These are phyloP conservation scores for Lucifuga dentata DNA, from an alignment of 2,113 vertebrate species.

Conservation along the genomic window DNA sequence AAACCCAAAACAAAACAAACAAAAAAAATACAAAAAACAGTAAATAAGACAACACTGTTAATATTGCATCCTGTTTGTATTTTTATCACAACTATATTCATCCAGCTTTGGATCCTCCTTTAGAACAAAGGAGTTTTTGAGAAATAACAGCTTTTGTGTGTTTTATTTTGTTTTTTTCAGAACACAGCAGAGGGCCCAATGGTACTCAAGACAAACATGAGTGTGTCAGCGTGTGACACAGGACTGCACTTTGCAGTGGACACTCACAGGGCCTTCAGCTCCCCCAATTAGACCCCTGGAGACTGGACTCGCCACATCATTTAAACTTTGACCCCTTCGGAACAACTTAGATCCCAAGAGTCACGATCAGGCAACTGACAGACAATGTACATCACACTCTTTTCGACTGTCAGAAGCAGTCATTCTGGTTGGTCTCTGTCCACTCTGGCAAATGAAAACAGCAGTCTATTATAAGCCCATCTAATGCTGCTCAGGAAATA, in stretches of 20 bases:
- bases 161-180: conserved; percentile 14
- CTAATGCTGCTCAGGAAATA: conserved; percentile 55
- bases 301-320: conserved; percentile 70
- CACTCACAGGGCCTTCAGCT: conserved; percentile 63
- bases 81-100: conserved; percentile 56
- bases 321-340: conserved; percentile 73
- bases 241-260: conserved; percentile 78
- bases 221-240: conserved; percentile 72
- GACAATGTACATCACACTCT: conserved; percentile 73
- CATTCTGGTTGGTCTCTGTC: conserved; percentile 64
- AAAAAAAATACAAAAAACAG: conserved; percentile 59
- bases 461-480: conserved; percentile 57
- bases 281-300: conserved; percentile 70
- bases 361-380: conserved; percentile 69
- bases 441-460: conserved; percentile 56
- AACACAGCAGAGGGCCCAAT: conserved; percentile 57
- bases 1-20: too few relatives aligned
- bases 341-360: conserved; percentile 68
- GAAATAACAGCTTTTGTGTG: conserved; percentile 26
- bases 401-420: conserved; percentile 52
- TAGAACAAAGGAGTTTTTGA: conserved; percentile 64
- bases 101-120: conserved; percentile 59
- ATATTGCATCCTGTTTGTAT: conserved; percentile 57
- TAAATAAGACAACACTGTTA: conserved; percentile 60
- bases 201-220: conserved; percentile 73